phyloP scores from a whole-genome alignment of 2,888 invertebrate genomes.

The Tipula confusa region DNA sequence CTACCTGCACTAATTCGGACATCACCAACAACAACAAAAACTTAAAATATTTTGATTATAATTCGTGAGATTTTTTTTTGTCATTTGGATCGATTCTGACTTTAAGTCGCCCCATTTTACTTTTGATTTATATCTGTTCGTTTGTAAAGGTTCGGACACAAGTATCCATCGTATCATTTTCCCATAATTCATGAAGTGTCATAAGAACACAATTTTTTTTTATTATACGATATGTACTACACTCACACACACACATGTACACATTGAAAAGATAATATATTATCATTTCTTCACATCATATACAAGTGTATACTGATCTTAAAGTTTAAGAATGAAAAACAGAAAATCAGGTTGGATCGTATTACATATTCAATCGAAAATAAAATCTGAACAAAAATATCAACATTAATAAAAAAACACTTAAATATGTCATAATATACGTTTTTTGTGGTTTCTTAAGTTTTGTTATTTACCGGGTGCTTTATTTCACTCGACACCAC shows the following conservation, averaged over 20 bases:
- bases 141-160: neutral
- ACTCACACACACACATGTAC: no score
- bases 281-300: neutral
- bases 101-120: neutral
- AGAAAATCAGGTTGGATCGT: conserved; percentile 12
- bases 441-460: neutral
- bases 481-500: neutral
- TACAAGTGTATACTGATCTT: neutral
- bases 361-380: conserved; percentile 25
- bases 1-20: conserved; percentile 25
- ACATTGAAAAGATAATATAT: no score
- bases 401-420: conserved; percentile 21
- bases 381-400: neutral
- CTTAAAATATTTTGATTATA: neutral
- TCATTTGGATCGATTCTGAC: neutral
- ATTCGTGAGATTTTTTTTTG: neutral
- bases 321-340: neutral
- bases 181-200: neutral
- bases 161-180: neutral
- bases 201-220: neutral
- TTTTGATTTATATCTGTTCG: conserved; percentile 25
- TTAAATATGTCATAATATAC: conserved; percentile 20
- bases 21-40: neutral
- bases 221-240: no score
- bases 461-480: no score